Percentiles rank a stretch among this genome's conserved stretches.
Conservation (phyloP, 2,888 invertebrate genomes). For the Mesoligia furuncula region DNA sequence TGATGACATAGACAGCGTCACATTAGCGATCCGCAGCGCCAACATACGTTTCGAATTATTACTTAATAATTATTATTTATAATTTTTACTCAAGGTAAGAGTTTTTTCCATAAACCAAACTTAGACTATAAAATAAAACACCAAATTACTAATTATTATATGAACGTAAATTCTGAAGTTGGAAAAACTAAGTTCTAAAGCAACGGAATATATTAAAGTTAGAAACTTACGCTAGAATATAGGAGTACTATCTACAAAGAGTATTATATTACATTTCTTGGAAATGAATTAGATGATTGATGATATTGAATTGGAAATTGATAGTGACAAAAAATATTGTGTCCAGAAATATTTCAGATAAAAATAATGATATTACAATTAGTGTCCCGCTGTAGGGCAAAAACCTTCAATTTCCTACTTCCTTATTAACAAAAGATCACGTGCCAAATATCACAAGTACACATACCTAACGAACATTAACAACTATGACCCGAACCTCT, state of each 20-base stretch:
- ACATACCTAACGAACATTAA: conserved; percentile 31
- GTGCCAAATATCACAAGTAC: conserved; percentile 12
- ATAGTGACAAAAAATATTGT: background rate
- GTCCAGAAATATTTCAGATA: background rate
- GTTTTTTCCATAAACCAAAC: background rate
- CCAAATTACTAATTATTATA: background rate
- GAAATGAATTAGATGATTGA: background rate
- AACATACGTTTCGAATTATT: background rate
- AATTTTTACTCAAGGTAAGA: background rate
- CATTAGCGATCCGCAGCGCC: too few species aligned
- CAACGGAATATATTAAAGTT: background rate
- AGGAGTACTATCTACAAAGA: background rate
- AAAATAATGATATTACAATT: conserved; percentile 9
- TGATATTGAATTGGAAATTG: background rate
- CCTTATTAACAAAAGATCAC: background rate
- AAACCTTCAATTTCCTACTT: background rate
- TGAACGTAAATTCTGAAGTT: background rate
- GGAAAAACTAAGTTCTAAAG: background rate
- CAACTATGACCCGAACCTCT: conserved; percentile 27
- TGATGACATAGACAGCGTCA: too few species aligned
- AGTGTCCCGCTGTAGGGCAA: background rate
- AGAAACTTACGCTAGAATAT: background rate
- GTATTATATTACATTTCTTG: background rate
- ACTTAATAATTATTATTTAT: too few species aligned
- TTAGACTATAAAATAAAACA: background rate